A percentile compares a stretch with the other conserved stretches of the same genome.
These are phyloP conservation scores for Zophobas morio DNA, from an alignment of 1,140 invertebrate genomes.

Conservation along the genomic window DNA sequence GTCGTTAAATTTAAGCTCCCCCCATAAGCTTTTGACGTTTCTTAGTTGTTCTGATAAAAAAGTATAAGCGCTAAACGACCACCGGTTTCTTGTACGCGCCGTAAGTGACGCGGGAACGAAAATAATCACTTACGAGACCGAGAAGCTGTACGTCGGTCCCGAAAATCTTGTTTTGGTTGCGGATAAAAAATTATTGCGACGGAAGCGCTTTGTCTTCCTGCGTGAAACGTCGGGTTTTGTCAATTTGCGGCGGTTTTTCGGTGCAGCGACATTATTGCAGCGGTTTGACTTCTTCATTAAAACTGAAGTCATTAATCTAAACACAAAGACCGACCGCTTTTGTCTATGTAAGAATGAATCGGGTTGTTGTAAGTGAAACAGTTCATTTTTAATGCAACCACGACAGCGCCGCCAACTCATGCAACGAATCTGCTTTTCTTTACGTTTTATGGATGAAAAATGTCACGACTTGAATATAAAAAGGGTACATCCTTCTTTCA, in stretches of 20 bases:
- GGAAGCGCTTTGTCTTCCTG: slow-evolving; percentile 3
- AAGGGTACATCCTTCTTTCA: slow-evolving; percentile 26
- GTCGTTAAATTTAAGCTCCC: slow-evolving; percentile 45
- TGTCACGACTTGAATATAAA: slow-evolving; percentile 27
- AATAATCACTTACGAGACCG: slow-evolving; percentile 36
- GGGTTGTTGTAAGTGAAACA: slow-evolving; percentile 5
- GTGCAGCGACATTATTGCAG: slow-evolving; percentile 2
- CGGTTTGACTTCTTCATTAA: neutral
- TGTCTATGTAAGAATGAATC: neutral
- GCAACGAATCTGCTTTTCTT: slow-evolving; percentile 14
- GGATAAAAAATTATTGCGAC: slow-evolving; percentile 23
- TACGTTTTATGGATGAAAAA: slow-evolving; percentile 7
- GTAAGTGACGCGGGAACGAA: slow-evolving; percentile 33
- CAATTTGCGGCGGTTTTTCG: slow-evolving; percentile 9
- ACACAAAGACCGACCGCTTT: neutral
- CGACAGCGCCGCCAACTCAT: slow-evolving; percentile 10
- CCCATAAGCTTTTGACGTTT: slow-evolving; percentile 44
- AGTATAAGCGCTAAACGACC: slow-evolving; percentile 25
- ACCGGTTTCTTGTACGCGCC: slow-evolving; percentile 14
- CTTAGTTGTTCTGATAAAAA: slow-evolving; percentile 31
- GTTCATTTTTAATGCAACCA: slow-evolving; percentile 16
- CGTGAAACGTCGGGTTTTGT: neutral
- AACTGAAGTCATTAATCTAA: slow-evolving; percentile 12
- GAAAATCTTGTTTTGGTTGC: slow-evolving; percentile 10
- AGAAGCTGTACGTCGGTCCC: neutral